These are phyloP conservation scores for Saccopteryx bilineata DNA, from an alignment of 2,113 vertebrate species.

Conservation along the genomic window DNA sequence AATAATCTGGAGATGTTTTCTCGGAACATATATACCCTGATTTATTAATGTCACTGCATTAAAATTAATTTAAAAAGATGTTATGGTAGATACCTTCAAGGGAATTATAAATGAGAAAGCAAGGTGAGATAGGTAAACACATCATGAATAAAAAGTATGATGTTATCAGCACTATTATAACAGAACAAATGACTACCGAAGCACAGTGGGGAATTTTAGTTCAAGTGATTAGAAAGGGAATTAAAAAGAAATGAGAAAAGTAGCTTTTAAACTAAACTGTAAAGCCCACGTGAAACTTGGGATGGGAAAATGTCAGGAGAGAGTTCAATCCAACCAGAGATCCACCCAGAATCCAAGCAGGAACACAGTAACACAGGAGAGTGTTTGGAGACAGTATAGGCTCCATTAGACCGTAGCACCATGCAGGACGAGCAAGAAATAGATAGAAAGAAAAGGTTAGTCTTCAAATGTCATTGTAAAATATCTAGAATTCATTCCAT, in stretches of 20 bases:
- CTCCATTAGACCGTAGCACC: neutral
- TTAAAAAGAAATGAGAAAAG: slow-evolving; percentile 48
- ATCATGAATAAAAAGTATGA: neutral
- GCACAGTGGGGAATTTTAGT: neutral
- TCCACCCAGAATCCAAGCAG: too few species aligned
- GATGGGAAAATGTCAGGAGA: neutral
- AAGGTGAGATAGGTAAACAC: neutral
- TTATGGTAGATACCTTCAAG: neutral
- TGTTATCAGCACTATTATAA: neutral
- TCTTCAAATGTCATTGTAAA: slow-evolving; percentile 12
- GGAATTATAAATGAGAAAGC: slow-evolving; percentile 10
- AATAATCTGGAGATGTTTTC: too few species aligned
- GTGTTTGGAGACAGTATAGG: neutral
- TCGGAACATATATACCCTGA: too few species aligned
- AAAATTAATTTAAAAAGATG: neutral
- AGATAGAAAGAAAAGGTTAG: neutral
- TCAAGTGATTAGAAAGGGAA: neutral
- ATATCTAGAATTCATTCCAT: neutral
- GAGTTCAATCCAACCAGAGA: neutral
- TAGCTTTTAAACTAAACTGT: neutral
- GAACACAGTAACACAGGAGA: neutral
- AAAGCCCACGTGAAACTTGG: neutral
- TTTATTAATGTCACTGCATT: too few species aligned
- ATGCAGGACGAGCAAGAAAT: neutral
- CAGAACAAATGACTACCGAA: neutral